These are phyloP conservation scores for Polypterus bichir DNA, from an alignment of 2,113 vertebrate genomes.

Conservation along the genomic window DNA sequence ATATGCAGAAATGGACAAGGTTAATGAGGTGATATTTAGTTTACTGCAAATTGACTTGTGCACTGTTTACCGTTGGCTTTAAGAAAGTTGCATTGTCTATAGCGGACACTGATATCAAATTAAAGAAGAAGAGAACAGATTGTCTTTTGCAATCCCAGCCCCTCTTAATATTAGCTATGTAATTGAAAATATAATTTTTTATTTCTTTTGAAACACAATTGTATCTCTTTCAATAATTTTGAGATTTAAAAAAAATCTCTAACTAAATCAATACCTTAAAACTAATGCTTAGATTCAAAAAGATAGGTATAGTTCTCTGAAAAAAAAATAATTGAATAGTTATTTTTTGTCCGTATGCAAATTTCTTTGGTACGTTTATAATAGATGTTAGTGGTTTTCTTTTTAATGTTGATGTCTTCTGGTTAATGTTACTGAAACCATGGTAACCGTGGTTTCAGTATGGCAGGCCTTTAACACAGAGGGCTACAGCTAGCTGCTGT, in stretches of 20 bases:
- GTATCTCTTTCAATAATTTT: background rate
- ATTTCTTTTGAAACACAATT: background rate
- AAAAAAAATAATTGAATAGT: background rate
- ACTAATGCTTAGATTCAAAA: background rate
- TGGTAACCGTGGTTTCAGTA: background rate
- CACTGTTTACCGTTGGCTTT: constrained; percentile 1
- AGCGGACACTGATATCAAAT: background rate
- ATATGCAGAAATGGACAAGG: constrained; percentile 4
- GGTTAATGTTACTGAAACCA: background rate
- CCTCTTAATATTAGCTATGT: background rate
- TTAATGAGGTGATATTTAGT: constrained; percentile 11
- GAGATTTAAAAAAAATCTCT: too few relatives aligned
- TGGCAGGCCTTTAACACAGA: too few relatives aligned
- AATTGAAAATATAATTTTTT: background rate
- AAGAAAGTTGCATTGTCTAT: constrained; percentile 7
- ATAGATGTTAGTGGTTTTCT: background rate
- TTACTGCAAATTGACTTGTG: constrained; percentile 11
- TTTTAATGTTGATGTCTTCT: background rate
- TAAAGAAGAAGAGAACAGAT: background rate
- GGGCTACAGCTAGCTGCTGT: background rate
- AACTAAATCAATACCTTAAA: too few relatives aligned
- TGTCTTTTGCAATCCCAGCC: background rate
- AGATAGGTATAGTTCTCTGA: background rate
- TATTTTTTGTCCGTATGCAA: too few relatives aligned
- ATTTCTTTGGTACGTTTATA: background rate